Evolutionary conservation across 2,888 invertebrate genomes (phyloP), one percentile per base, ranked within the genome.

Genomic region (Slavum lentiscoides): DNA sequence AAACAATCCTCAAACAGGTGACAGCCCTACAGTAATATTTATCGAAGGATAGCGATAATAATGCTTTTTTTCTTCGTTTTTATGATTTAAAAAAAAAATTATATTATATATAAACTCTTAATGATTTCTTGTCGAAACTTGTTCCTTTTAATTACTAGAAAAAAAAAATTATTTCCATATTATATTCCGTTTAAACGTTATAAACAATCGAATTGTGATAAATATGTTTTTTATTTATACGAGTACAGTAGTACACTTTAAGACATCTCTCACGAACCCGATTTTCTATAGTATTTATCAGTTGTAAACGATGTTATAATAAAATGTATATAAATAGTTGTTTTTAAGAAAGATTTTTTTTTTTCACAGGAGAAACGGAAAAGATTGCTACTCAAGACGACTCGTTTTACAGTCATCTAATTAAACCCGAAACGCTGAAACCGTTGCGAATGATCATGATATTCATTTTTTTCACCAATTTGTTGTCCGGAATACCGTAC

Each of bases 401-500:
- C 23, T 75, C 58, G 21, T 11, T 66, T 21, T 5, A 55, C 23
- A 61, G 61, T 19, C 8, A 19, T 13, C 58, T 39, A 9, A 8
- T 23, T 4, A 21, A 75, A 39, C 75, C 75, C 5, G 75, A 68
- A 76, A 68, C 67, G 23, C 7, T 67, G 30, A 76, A 59, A 59
- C 75, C 75, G n/a, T 43, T 76, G 59, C 23, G 7, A 59, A 13
- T 76, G 30, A 21, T 76, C n/a, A 9, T 76, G 23, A 15, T 59
- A 13, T 37, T 68, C 4, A 39, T 76, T n/a, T 67, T 76, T 8
- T 76, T 76, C n/a, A 49, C 59, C 39, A 68, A 59, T 30, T 8
- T 76, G 4, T 17, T 76, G 43, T 76, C 75, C 59, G 75, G 75
- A 15, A 30, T 76, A 68, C 67, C 75, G 9, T 76, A 68, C 17